Evolutionary conservation across 2,888 invertebrate species (phyloP).

Genomic region (Drosophila merina): DNA sequence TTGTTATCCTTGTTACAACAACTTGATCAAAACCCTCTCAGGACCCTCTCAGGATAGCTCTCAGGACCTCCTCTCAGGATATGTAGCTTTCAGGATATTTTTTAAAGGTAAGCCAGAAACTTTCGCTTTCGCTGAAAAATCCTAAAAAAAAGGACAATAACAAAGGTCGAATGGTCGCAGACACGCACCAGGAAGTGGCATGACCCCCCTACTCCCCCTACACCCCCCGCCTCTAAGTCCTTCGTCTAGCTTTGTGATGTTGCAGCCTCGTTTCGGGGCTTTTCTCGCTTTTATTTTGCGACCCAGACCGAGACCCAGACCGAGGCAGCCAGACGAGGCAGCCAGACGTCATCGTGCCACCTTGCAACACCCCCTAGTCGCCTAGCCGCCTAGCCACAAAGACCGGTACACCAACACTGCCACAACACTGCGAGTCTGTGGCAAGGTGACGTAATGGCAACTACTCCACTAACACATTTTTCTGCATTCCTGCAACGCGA

Average conservation of each 20-base stretch:
- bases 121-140: constrained; percentile 50
- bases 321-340: constrained; percentile 47
- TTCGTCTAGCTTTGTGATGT: neutral
- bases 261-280: neutral
- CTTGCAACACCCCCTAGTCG: constrained; percentile 9
- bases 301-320: constrained; percentile 67
- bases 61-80: neutral
- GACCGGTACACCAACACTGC: constrained; percentile 8
- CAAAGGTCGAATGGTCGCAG: constrained; percentile 41
- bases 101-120: constrained; percentile 35
- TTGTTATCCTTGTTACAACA: neutral
- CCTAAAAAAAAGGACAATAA: constrained; percentile 20
- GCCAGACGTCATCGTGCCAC: constrained; percentile 12
- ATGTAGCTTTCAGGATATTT: neutral
- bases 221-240: neutral
- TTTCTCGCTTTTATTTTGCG: constrained; percentile 37
- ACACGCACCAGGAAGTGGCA: constrained; percentile 40
- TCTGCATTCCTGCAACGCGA: constrained; percentile 81
- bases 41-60: constrained; percentile 16
- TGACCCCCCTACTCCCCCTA: neutral
- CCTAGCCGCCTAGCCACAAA: constrained; percentile 33
- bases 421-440: constrained; percentile 8
- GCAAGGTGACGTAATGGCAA: constrained; percentile 83
- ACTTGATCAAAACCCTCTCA: neutral
- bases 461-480: constrained; percentile 84